phyloP scores from a whole-genome alignment of 2,797 vertebrate species.

The Eulemur mongoz region DNA sequence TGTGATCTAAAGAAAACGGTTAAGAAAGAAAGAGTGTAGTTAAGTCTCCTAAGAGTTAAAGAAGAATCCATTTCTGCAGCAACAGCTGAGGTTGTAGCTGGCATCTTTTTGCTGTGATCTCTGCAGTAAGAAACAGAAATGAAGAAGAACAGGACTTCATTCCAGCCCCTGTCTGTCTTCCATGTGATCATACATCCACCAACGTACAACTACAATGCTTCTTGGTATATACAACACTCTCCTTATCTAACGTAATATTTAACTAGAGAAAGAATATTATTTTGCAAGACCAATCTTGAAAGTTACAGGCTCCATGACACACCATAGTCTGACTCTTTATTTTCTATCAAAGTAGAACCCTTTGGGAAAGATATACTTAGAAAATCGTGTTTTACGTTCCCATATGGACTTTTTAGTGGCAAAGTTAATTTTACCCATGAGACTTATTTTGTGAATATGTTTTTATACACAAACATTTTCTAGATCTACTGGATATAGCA shows the following conservation, averaged over 20 bases:
- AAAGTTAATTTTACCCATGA: slow-evolving; percentile 32
- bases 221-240: neutral
- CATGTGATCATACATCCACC: rapidly evolving
- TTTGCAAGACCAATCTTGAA: neutral
- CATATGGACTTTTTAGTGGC: neutral
- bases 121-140: neutral
- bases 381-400: neutral
- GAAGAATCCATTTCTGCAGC: neutral
- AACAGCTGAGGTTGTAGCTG: neutral
- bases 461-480: slow-evolving; percentile 2
- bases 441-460: slow-evolving; percentile 1
- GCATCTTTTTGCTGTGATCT: neutral
- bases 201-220: neutral
- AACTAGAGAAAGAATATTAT: neutral
- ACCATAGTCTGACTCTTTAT: neutral
- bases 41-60: neutral
- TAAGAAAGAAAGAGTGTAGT: neutral
- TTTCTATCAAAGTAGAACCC: neutral
- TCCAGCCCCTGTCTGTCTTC: neutral
- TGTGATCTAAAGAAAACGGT: neutral
- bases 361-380: neutral
- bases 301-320: neutral
- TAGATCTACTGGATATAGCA: neutral
- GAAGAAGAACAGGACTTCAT: neutral
- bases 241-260: neutral